A percentile compares a stretch with the other conserved stretches of the same genome.
These are phyloP conservation scores for Heliconius aoede DNA, from an alignment of 2,888 invertebrate genomes.

Conservation along the genomic window DNA sequence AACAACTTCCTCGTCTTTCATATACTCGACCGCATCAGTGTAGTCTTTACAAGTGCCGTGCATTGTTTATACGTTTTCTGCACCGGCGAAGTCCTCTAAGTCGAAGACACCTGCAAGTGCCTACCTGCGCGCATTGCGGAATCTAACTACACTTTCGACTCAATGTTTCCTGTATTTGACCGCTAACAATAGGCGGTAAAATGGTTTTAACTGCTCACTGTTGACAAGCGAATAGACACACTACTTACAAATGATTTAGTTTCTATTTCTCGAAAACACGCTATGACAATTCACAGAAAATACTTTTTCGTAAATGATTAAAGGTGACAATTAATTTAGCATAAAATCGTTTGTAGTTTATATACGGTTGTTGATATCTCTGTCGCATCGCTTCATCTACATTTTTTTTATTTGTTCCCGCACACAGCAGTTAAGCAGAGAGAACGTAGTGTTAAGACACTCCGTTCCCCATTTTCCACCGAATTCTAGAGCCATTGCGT, in stretches of 20 bases:
- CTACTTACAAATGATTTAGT: constrained; percentile 68
- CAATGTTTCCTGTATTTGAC: constrained; percentile 82
- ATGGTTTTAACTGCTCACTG: constrained; percentile 56
- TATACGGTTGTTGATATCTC: constrained; percentile 3
- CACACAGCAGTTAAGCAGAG: no score
- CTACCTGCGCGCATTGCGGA: constrained; percentile 76
- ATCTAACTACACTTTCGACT: constrained; percentile 76
- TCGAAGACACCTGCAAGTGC: constrained; percentile 76
- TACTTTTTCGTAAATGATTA: constrained; percentile 37
- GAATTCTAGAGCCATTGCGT: no score
- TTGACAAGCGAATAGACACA: constrained; percentile 65
- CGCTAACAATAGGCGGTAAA: constrained; percentile 77
- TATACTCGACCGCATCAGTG: constrained; percentile 60
- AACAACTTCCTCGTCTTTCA: constrained; percentile 79
- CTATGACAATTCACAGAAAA: constrained; percentile 47
- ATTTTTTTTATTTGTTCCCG: no score
- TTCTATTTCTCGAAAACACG: constrained; percentile 52
- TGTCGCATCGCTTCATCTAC: not conserved
- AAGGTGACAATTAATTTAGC: constrained; percentile 24
- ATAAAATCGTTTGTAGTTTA: constrained; percentile 26
- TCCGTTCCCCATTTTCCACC: no score
- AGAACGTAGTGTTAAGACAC: no score
- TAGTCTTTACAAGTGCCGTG: constrained; percentile 57
- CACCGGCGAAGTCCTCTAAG: constrained; percentile 52
- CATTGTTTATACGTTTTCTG: constrained; percentile 72